Percentiles rank a stretch among this genome's conserved stretches.
Evolutionary conservation across 2,113 vertebrate species (phyloP).

Genomic region (Macrotis lagotis): DNA sequence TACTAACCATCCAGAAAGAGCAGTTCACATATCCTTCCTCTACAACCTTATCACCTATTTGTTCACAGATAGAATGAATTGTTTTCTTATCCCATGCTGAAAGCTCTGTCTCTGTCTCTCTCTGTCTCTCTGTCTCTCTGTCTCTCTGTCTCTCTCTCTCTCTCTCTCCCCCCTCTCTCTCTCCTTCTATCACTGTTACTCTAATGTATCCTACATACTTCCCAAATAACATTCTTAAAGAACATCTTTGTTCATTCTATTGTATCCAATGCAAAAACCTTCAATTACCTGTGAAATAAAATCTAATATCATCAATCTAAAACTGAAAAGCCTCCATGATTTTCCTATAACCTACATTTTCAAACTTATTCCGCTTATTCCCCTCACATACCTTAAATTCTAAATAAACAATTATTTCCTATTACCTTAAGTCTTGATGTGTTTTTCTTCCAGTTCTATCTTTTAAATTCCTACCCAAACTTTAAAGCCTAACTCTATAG

Average conservation of each 20-base stretch:
- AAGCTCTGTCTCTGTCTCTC: background rate
- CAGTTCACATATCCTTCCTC: background rate
- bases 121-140: background rate
- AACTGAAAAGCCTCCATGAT: background rate
- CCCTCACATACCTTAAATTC: background rate
- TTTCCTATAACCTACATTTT: background rate
- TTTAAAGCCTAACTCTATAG: background rate
- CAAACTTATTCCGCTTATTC: background rate
- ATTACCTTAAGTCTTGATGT: background rate
- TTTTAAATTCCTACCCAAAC: background rate
- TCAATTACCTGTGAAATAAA: background rate
- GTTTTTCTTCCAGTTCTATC: background rate
- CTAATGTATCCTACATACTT: too few relatives aligned
- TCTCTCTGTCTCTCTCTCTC: background rate
- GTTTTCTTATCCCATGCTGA: background rate
- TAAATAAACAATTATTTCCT: background rate
- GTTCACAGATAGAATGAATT: background rate
- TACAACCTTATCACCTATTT: background rate
- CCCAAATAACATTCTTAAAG: background rate
- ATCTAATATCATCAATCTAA: background rate
- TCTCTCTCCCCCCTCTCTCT: background rate
- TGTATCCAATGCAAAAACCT: background rate
- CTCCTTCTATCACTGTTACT: background rate
- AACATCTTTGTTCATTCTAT: background rate
- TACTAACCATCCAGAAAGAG: background rate